Evolutionary conservation across 1,140 invertebrate species (phyloP).

Genomic region (Drosophila tani): DNA sequence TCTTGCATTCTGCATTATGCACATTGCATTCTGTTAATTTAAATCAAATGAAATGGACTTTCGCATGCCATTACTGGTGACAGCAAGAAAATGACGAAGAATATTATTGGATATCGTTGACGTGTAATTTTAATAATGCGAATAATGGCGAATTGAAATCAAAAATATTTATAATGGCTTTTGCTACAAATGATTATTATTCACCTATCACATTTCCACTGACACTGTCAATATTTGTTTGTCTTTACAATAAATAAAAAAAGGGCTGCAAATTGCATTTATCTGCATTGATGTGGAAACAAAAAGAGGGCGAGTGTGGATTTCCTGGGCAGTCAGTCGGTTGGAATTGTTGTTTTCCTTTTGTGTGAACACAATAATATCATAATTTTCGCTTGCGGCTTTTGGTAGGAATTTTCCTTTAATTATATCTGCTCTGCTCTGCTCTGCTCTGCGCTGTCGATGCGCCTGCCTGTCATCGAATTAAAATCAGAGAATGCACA

Average conservation of each 20-base stretch:
- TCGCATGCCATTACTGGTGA: neutral
- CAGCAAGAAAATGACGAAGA: neutral
- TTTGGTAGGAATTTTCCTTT: neutral
- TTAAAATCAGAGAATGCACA: neutral
- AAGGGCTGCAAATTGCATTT: conserved; percentile 5
- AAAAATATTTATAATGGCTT: neutral
- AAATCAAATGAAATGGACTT: neutral
- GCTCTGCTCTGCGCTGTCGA: neutral
- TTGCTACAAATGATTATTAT: neutral
- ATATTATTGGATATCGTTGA: neutral
- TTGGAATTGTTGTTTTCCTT: conserved; percentile 13
- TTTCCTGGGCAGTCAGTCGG: conserved; percentile 7
- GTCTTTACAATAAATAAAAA: neutral
- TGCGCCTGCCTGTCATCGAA: neutral
- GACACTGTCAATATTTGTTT: neutral
- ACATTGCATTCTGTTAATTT: conserved; percentile 7
- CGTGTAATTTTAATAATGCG: neutral
- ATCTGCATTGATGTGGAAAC: conserved; percentile 8
- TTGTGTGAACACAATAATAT: conserved; percentile 7
- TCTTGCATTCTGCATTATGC: neutral
- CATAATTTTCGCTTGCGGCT: conserved; percentile 2
- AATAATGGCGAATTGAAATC: neutral
- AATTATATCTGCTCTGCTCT: neutral
- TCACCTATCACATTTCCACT: neutral
- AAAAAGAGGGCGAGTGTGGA: neutral